These are phyloP conservation scores for Euura lappo DNA, from an alignment of 1,140 invertebrate species.

Conservation along the genomic window DNA sequence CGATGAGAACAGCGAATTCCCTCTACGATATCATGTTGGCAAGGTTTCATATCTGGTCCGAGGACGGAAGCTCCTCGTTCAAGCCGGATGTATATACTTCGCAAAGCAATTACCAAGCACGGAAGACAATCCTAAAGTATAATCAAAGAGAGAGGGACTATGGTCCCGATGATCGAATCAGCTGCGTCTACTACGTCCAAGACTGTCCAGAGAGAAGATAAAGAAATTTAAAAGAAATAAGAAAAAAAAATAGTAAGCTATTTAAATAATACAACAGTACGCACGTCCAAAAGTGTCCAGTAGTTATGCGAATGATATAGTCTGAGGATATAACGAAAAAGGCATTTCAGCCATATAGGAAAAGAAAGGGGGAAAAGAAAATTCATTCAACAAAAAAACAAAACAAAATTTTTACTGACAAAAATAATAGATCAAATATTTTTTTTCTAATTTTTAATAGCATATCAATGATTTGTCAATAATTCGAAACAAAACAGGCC, in stretches of 20 bases:
- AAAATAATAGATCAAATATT: too few species aligned
- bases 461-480: too few species aligned
- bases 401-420: too few species aligned
- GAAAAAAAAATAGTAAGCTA: constrained; percentile 30
- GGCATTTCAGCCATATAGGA: not conserved
- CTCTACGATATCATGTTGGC: not conserved
- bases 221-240: constrained; percentile 11
- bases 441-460: too few species aligned
- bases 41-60: not conserved
- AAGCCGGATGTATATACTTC: not conserved
- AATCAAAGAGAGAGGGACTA: constrained; percentile 13
- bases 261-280: constrained; percentile 34
- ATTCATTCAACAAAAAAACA: not conserved
- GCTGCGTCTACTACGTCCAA: constrained; percentile 24
- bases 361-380: not conserved
- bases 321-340: not conserved
- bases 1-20: not conserved
- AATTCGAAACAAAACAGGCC: too few species aligned
- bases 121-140: constrained; percentile 35
- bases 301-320: not conserved
- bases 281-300: constrained; percentile 45
- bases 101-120: constrained; percentile 1
- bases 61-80: not conserved
- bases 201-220: constrained; percentile 25
- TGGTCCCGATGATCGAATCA: not conserved